These are phyloP conservation scores for Xyliphius kryptos DNA, from an alignment of 2,113 vertebrate species.

Conservation along the genomic window DNA sequence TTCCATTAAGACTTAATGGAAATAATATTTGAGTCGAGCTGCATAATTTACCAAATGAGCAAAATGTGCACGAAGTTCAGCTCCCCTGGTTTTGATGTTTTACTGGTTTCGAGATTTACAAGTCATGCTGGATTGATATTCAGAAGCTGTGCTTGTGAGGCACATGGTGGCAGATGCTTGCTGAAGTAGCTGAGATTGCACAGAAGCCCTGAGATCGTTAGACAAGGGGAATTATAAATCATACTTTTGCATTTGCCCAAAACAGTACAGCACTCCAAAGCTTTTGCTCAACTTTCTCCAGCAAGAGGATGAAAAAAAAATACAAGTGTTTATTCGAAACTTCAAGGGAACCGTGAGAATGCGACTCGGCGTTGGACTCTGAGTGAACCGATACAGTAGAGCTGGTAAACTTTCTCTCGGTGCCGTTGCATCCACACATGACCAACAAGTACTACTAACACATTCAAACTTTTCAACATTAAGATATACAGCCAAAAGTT, in stretches of 20 bases:
- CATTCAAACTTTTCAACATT: no score
- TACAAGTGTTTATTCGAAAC: neutral
- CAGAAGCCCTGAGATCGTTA: conserved; percentile 31
- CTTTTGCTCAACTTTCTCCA: conserved; percentile 23
- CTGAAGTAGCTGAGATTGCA: conserved; percentile 40
- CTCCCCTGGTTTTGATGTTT: conserved; percentile 10
- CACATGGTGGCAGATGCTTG: conserved; percentile 38
- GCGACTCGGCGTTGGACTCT: neutral
- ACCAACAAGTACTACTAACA: no score
- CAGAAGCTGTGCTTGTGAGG: conserved; percentile 29
- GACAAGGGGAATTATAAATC: conserved; percentile 37
- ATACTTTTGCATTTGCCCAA: conserved; percentile 26
- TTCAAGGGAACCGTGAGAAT: conserved; percentile 3
- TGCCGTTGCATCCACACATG: no score
- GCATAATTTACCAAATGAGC: conserved; percentile 23
- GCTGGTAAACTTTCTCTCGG: conserved; percentile 5
- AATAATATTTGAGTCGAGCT: conserved; percentile 9
- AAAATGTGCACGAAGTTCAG: conserved; percentile 14
- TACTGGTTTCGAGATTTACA: conserved; percentile 3
- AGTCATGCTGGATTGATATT: conserved; percentile 40
- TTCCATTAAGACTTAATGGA: conserved; percentile 11
- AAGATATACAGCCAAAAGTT: no score
- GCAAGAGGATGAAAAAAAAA: neutral
- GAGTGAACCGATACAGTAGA: neutral
- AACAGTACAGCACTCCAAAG: neutral